Evolutionary conservation across 2,888 invertebrate genomes (phyloP), one percentile per base, ranked within the genome.

Genomic region (Leptura quadrifasciata): DNA sequence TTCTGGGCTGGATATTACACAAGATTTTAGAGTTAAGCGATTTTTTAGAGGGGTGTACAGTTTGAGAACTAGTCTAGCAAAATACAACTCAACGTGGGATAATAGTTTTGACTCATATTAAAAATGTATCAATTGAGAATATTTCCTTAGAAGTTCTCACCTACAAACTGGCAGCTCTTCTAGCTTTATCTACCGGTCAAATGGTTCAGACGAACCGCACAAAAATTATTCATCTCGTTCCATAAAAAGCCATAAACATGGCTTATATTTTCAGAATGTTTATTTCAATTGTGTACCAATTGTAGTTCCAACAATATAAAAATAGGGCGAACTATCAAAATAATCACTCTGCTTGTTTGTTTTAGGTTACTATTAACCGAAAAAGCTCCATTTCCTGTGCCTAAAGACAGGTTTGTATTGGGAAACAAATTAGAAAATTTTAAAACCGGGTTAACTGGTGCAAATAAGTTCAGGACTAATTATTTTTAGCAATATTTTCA

Each of bases 141-240:
- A 10, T 54, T 10, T 12, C 15, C n/a, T 54, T 60, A 15, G 58
- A 69, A 58, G 3, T 24, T 24, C 15, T 55, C 6, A 31, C n/a
- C 0, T 27, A 47, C 20, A 71, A 71, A 39, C 24, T 61, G 4
- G n/a, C 35, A 31, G 60, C 61, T 3, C 71, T 71, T 1, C 20
- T 71, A 20, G 69, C 69, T 8, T n/a, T 69, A 10, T 21, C 27
- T 47, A 68, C 70, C 2, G 70, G 54, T 6, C 60, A 61, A 18
- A 17, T 63, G 2, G 52, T 61, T 2, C 71, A 72, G 20, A 72
- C 63, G n/a, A n/a, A n/a, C n/a, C n/a, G n/a, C n/a, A n/a, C n/a
- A n/a, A n/a, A n/a, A n/a, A n/a, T n/a, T n/a, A n/a, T n/a, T n/a
- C n/a, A n/a, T n/a, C n/a, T n/a, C n/a, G n/a, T n/a, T n/a, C n/a